These are phyloP conservation scores for Caretta caretta DNA, from an alignment of 2,113 vertebrate species.

Conservation along the genomic window DNA sequence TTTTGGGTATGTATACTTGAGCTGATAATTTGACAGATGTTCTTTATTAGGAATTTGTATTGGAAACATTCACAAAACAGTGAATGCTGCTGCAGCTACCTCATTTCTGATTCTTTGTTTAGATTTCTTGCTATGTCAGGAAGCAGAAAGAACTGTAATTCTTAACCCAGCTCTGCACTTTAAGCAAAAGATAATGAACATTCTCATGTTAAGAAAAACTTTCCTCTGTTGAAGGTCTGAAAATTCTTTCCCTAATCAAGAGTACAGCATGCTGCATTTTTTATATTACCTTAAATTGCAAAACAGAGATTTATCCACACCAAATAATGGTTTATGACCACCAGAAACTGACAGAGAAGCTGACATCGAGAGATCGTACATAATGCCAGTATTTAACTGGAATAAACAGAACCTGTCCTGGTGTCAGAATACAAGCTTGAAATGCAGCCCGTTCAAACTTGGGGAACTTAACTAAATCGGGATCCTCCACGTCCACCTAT, in stretches of 20 bases:
- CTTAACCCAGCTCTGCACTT: not conserved
- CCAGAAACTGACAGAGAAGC: conserved; percentile 98
- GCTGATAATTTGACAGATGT: not conserved
- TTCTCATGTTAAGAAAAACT: not conserved
- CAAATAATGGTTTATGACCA: conserved; percentile 86
- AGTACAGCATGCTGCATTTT: not conserved
- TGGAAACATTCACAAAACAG: not conserved
- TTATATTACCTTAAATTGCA: not conserved
- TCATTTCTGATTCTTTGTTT: not conserved
- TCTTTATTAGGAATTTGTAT: not conserved
- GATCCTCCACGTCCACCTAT: conserved; percentile 94
- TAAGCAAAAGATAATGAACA: not conserved
- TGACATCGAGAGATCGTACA: conserved; percentile 89
- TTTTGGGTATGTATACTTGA: not conserved
- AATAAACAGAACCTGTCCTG: conserved; percentile 95
- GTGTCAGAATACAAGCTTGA: conserved; percentile 88
- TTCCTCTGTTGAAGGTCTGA: not conserved
- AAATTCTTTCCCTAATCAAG: not conserved
- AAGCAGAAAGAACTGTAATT: not conserved
- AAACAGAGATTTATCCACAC: not conserved
- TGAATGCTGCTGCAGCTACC: not conserved
- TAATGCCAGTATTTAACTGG: conserved; percentile 94
- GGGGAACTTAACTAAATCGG: conserved; percentile 87
- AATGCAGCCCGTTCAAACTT: conserved; percentile 84
- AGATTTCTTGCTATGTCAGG: not conserved